Percentiles rank a stretch among this genome's conserved stretches.
phyloP scores from a whole-genome alignment of 2,797 vertebrate species.

The Ispidina lecontei region DNA sequence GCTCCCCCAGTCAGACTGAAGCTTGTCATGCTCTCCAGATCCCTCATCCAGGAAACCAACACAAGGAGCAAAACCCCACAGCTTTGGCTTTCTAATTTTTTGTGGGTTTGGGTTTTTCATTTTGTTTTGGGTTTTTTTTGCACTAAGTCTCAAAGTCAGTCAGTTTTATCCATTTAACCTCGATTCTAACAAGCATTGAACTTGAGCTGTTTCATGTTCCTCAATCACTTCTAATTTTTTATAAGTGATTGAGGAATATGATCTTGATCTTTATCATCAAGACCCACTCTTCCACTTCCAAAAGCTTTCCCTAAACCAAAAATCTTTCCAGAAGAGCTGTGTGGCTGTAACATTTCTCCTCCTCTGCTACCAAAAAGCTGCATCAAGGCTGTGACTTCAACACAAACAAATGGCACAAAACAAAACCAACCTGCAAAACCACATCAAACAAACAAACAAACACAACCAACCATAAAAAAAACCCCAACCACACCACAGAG shows the following conservation, averaged over 20 bases:
- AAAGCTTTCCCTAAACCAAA: neutral
- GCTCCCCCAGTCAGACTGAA: conserved; percentile 80
- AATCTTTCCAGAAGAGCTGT: neutral
- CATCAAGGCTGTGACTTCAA: neutral
- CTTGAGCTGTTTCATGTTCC: conserved; percentile 24
- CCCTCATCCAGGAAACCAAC: conserved; percentile 65
- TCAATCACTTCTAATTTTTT: neutral
- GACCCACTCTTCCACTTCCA: neutral
- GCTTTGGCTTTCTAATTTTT: conserved; percentile 64
- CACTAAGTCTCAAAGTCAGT: conserved; percentile 81
- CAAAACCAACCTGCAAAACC: no score
- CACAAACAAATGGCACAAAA: neutral
- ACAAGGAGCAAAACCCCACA: conserved; percentile 86
- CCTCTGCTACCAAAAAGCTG: neutral
- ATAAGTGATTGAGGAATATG: no score
- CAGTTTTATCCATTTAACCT: conserved; percentile 80
- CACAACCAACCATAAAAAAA: no score
- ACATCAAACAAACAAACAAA: no score
- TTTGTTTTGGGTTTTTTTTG: neutral
- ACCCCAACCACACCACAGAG: no score
- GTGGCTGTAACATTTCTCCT: neutral
- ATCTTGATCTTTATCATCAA: neutral
- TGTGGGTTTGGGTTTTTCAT: neutral
- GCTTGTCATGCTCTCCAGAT: conserved; percentile 79
- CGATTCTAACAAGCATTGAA: conserved; percentile 81